These are phyloP conservation scores for Epirrhoe tristata DNA, from an alignment of 2,888 invertebrate genomes.

Conservation along the genomic window DNA sequence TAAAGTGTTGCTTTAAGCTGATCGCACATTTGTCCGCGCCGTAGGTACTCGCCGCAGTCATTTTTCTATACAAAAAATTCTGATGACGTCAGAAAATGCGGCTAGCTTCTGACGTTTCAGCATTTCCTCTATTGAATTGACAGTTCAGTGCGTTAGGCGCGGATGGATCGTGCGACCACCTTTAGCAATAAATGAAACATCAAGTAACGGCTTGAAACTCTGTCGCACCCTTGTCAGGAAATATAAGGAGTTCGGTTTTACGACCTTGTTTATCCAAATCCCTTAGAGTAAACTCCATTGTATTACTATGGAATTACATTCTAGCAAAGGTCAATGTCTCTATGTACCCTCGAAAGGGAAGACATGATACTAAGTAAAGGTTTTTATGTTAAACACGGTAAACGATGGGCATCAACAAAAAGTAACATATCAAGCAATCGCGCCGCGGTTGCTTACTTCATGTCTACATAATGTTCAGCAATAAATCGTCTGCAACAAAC, in stretches of 20 bases:
- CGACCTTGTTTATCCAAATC: slow-evolving; percentile 63
- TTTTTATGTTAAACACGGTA: slow-evolving; percentile 19
- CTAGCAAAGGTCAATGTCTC: slow-evolving; percentile 40
- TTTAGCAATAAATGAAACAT: slow-evolving; percentile 44
- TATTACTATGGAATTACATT: slow-evolving; percentile 36
- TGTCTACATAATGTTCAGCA: slow-evolving; percentile 59
- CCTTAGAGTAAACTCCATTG: slow-evolving; percentile 39
- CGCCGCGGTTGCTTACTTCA: slow-evolving; percentile 50
- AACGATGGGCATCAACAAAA: slow-evolving; percentile 32
- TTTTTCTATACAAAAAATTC: too few relatives aligned
- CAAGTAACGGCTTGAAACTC: slow-evolving; percentile 47
- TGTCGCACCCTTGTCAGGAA: slow-evolving; percentile 61
- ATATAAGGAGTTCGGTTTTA: slow-evolving; percentile 64
- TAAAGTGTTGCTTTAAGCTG: slow-evolving; percentile 8
- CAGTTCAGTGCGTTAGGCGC: too few relatives aligned
- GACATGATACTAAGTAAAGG: slow-evolving; percentile 11
- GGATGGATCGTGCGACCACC: too few relatives aligned
- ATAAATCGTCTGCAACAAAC: slow-evolving; percentile 73
- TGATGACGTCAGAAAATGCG: too few relatives aligned
- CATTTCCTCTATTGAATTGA: too few relatives aligned
- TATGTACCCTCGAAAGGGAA: slow-evolving; percentile 25
- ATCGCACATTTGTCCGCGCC: too few relatives aligned
- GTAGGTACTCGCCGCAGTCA: too few relatives aligned
- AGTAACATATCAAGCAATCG: slow-evolving; percentile 47
- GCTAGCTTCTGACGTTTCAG: too few relatives aligned